phyloP scores from a whole-genome alignment of 2,113 vertebrate species.

The Zeus faber region DNA sequence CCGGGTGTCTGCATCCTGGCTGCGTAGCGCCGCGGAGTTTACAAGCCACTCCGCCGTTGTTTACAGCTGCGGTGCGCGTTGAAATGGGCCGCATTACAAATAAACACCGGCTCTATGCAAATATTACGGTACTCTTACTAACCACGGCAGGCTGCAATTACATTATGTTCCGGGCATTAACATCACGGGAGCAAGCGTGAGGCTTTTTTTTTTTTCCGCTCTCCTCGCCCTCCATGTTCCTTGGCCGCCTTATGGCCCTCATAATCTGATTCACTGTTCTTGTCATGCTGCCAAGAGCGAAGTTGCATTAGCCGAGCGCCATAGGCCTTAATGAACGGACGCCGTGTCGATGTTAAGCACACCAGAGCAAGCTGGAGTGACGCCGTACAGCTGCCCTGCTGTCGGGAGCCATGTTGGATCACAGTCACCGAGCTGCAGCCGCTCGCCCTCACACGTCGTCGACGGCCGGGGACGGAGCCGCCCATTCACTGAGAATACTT shows the following conservation, averaged over 20 bases:
- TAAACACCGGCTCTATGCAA: conserved; percentile 59
- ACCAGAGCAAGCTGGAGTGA: conserved; percentile 45
- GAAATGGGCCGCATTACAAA: conserved; percentile 53
- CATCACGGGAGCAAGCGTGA: conserved; percentile 32
- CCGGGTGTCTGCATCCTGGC: conserved; percentile 18
- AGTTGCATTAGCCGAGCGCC: conserved; percentile 51
- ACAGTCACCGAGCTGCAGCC: conserved; percentile 25
- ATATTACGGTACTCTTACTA: conserved; percentile 64
- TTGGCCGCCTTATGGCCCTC: conserved; percentile 55
- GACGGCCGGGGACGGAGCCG: conserved; percentile 1
- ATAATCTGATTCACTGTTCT: conserved; percentile 70
- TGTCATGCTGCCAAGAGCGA: conserved; percentile 67
- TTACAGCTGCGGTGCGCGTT: conserved; percentile 46
- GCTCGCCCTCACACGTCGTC: conserved; percentile 27
- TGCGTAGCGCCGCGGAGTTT: conserved; percentile 32
- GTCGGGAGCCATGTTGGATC: conserved; percentile 55
- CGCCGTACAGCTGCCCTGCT: conserved; percentile 37
- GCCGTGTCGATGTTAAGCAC: conserved; percentile 59
- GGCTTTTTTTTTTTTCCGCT: conserved; percentile 49
- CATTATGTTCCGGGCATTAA: conserved; percentile 53
- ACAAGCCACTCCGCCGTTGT: conserved; percentile 41
- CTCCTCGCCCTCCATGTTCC: conserved; percentile 48
- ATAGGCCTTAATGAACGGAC: conserved; percentile 68
- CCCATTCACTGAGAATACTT: too few relatives aligned
- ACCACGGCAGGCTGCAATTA: conserved; percentile 50